These are phyloP conservation scores for Centruroides sculpturatus DNA, from an alignment of 1,140 invertebrate species.

Conservation along the genomic window DNA sequence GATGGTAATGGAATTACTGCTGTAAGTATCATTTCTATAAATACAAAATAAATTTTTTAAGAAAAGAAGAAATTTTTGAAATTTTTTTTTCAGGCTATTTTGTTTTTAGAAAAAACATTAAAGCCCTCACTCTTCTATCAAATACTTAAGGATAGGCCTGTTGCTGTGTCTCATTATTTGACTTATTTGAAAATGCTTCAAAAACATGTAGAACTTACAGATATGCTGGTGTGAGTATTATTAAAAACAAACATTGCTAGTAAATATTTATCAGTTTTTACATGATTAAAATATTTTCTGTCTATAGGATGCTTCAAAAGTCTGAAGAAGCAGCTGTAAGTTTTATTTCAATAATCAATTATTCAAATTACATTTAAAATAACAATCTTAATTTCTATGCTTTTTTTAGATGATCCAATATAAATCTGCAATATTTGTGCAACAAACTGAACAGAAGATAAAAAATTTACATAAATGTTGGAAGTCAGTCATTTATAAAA, in stretches of 20 bases:
- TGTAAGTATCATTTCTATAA: slow-evolving; percentile 12
- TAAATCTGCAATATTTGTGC: slow-evolving; percentile 18
- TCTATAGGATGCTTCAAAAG: background rate
- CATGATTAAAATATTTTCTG: background rate
- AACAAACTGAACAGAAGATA: slow-evolving; percentile 20
- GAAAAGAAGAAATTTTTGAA: too few species aligned
- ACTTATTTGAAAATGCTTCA: slow-evolving; percentile 23
- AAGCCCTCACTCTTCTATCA: slow-evolving; percentile 24
- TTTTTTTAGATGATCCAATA: slow-evolving; percentile 25
- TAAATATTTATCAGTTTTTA: too few species aligned
- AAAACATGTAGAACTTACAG: slow-evolving; percentile 20
- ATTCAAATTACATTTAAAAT: too few species aligned
- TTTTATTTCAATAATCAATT: too few species aligned
- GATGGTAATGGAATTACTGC: slow-evolving; percentile 31
- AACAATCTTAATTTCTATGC: too few species aligned
- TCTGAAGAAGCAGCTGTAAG: too few species aligned
- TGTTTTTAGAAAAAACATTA: slow-evolving; percentile 25
- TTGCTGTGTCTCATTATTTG: slow-evolving; percentile 29
- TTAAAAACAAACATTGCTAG: background rate
- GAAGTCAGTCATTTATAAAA: slow-evolving; percentile 19
- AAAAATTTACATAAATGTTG: slow-evolving; percentile 21
- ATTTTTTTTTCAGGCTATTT: slow-evolving; percentile 3
- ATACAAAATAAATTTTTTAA: too few species aligned
- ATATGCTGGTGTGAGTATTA: slow-evolving; percentile 17
- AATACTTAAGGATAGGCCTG: slow-evolving; percentile 24